Percentiles rank a stretch among this genome's conserved stretches.
phyloP scores from a whole-genome alignment of 2,888 invertebrate genomes.

The Iphiclides podalirius region DNA sequence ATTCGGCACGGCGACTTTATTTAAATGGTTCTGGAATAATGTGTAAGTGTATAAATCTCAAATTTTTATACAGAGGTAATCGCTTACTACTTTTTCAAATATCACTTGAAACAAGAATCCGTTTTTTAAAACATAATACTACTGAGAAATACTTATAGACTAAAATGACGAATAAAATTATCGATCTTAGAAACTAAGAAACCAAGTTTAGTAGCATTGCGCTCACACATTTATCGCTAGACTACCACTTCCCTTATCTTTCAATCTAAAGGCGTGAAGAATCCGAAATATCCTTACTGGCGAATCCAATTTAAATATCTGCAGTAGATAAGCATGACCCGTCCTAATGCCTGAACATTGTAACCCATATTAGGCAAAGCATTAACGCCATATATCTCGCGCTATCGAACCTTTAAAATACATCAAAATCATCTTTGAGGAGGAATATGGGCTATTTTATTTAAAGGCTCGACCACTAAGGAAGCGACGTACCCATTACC shows the following conservation, averaged over 20 bases:
- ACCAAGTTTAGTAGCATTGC: constrained; percentile 9
- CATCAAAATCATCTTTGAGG: constrained; percentile 53
- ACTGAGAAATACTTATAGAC: too few relatives aligned
- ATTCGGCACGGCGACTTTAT: too few relatives aligned
- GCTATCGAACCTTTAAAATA: constrained; percentile 53
- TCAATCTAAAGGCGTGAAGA: constrained; percentile 23
- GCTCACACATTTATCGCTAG: constrained; percentile 24
- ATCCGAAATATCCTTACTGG: constrained; percentile 19
- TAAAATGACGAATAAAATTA: too few relatives aligned
- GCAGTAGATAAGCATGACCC: constrained; percentile 18
- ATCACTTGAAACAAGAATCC: too few relatives aligned
- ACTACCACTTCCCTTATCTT: constrained; percentile 23
- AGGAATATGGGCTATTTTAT: constrained; percentile 19
- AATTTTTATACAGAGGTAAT: too few relatives aligned
- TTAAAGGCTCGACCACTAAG: neutral
- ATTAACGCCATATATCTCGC: constrained; percentile 34
- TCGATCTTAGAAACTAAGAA: too few relatives aligned
- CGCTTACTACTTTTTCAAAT: too few relatives aligned
- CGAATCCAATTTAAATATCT: constrained; percentile 21
- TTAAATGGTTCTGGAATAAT: too few relatives aligned
- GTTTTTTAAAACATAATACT: too few relatives aligned
- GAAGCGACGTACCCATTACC: neutral
- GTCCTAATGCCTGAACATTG: constrained; percentile 28
- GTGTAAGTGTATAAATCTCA: too few relatives aligned
- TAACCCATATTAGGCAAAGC: constrained; percentile 32